Evolutionary conservation across 2,113 vertebrate genomes (phyloP).

Genomic region (Poeciliopsis prolifica): DNA sequence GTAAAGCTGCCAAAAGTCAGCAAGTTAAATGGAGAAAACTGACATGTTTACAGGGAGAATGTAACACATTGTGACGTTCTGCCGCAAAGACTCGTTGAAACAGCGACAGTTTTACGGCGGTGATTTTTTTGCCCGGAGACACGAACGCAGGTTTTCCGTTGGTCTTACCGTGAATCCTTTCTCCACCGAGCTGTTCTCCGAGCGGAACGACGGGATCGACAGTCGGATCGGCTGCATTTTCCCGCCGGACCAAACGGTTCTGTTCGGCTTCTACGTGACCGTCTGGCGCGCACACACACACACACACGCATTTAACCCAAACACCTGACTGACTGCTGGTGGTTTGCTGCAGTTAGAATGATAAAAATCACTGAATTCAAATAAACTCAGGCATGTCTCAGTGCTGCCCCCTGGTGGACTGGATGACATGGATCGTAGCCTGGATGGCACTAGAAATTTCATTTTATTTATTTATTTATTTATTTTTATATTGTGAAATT

Average conservation of each 20-base stretch:
- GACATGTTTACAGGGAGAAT: neutral
- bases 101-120: neutral
- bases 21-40: neutral
- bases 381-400: neutral
- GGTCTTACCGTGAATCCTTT: slow-evolving; percentile 93
- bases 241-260: neutral
- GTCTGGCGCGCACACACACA: neutral
- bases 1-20: neutral
- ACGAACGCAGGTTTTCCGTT: slow-evolving; percentile 5
- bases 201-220: slow-evolving; percentile 92
- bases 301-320: neutral
- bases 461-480: too few species aligned
- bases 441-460: neutral
- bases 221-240: slow-evolving; percentile 83
- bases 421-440: slow-evolving; percentile 23
- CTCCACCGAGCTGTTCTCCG: slow-evolving; percentile 89
- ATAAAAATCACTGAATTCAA: slow-evolving; percentile 53
- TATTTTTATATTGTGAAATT: too few species aligned
- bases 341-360: slow-evolving; percentile 30
- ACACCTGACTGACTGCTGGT: slow-evolving; percentile 13
- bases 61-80: neutral
- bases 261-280: neutral
- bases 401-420: slow-evolving; percentile 43
- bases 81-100: neutral
- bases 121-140: neutral